Conservation (phyloP, 2,888 invertebrate species). For the Deroplatys truncata region DNA sequence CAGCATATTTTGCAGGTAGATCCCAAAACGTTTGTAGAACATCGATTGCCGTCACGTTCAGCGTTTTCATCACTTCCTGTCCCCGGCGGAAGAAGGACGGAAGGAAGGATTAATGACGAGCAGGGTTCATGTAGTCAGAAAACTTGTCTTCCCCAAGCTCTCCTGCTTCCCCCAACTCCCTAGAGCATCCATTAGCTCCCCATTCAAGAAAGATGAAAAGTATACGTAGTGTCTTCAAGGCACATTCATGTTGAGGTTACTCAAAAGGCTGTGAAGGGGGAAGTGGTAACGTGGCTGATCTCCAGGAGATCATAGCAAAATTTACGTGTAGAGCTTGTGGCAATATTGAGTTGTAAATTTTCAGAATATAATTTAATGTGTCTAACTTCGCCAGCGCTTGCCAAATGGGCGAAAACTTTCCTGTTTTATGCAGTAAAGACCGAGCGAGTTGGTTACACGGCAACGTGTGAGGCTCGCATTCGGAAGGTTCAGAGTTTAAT, state of each 20-base stretch:
- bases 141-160: neutral
- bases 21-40: no score
- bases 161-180: neutral
- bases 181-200: slow-evolving; percentile 2
- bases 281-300: neutral
- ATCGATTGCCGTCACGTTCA: neutral
- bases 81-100: neutral
- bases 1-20: no score
- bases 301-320: neutral
- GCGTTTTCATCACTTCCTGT: neutral
- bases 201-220: neutral
- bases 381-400: no score
- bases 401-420: no score
- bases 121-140: neutral
- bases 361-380: no score
- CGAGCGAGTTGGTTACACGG: no score
- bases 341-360: no score
- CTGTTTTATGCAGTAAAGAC: no score
- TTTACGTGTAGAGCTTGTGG: no score
- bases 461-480: no score
- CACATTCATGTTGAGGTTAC: neutral
- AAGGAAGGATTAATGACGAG: slow-evolving; percentile 4
- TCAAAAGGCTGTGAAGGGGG: neutral
- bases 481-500: no score
- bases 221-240: neutral